These are phyloP conservation scores for Hestina assimilis DNA, from an alignment of 1,140 invertebrate species.

Conservation along the genomic window DNA sequence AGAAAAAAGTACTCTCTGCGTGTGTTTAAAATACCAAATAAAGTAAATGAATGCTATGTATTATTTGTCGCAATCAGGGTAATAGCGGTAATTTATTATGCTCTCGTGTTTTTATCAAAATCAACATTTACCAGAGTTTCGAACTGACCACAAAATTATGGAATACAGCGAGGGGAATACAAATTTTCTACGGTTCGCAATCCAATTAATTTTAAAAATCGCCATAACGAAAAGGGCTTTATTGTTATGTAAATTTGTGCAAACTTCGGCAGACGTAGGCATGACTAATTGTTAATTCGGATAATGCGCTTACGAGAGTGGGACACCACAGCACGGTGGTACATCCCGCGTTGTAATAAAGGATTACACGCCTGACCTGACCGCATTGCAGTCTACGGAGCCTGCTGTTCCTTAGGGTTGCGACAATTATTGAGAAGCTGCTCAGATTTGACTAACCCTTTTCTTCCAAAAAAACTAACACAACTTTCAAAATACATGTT, in stretches of 20 bases:
- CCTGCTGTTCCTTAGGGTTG: constrained; percentile 11
- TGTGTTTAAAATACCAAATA: neutral
- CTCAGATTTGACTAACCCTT: neutral
- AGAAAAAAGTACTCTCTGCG: neutral
- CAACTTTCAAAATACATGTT: too few relatives aligned
- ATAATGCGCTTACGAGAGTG: constrained; percentile 73
- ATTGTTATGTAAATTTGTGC: constrained; percentile 77
- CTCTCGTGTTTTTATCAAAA: constrained; percentile 22
- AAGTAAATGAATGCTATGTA: neutral
- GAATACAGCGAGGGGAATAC: constrained; percentile 41
- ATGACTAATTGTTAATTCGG: constrained; percentile 77
- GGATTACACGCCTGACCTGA: constrained; percentile 61
- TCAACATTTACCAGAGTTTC: constrained; percentile 22
- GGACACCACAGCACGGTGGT: constrained; percentile 39
- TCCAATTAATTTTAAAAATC: constrained; percentile 77
- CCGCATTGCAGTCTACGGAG: constrained; percentile 21
- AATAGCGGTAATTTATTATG: constrained; percentile 13
- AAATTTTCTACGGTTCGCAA: constrained; percentile 66
- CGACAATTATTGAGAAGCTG: neutral
- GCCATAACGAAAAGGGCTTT: constrained; percentile 63
- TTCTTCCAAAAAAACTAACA: too few relatives aligned
- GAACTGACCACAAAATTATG: constrained; percentile 43
- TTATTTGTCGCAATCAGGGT: neutral
- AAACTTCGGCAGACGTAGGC: constrained; percentile 71
- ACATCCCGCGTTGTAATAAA: constrained; percentile 50